Conservation (phyloP, 2,113 vertebrate species). For the Sturnus vulgaris region DNA sequence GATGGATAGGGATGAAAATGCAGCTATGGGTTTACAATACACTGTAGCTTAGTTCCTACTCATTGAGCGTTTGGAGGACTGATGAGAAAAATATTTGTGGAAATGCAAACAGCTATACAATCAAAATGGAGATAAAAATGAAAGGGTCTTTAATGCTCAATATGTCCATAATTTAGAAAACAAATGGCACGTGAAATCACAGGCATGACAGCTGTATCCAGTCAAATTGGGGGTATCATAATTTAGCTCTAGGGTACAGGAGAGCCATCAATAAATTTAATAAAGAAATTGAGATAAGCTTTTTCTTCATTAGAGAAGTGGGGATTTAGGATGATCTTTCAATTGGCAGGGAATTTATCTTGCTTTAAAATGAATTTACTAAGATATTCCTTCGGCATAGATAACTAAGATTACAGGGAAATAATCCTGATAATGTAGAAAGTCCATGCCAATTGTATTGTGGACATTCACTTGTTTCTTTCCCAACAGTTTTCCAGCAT, state of each 20-base stretch:
- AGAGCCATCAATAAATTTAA: background rate
- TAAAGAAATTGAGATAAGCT: background rate
- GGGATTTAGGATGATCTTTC: background rate
- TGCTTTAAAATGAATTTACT: background rate
- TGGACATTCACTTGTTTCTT: background rate
- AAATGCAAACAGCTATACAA: background rate
- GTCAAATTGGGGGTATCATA: background rate
- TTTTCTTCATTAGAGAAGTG: background rate
- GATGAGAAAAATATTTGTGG: background rate
- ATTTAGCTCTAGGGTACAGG: background rate
- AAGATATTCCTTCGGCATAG: background rate
- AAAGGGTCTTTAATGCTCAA: background rate
- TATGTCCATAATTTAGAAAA: background rate
- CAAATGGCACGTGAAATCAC: background rate
- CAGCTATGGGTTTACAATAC: background rate
- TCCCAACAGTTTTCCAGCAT: background rate
- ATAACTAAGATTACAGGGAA: background rate
- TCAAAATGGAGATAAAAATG: background rate
- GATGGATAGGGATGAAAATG: background rate
- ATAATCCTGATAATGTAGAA: background rate
- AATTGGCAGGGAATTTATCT: background rate
- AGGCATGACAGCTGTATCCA: background rate
- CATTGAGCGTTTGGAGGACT: background rate
- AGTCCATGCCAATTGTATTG: background rate
- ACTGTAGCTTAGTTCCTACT: background rate